Base-by-base conservation (phyloP, 2,888 invertebrate species). In the Spialia ferax region DNA sequence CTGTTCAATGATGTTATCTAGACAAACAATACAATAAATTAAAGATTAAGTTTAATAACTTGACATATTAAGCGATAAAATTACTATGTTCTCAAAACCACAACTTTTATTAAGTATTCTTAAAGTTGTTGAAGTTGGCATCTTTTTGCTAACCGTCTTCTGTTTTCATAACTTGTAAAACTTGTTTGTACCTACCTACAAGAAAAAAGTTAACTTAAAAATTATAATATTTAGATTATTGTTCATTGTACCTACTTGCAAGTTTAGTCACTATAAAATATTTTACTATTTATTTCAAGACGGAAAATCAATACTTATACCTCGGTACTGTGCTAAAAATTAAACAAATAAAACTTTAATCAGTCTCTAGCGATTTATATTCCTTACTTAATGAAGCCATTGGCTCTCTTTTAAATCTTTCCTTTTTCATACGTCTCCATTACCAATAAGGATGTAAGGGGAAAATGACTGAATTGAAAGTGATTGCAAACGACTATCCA, bases 401-500 rank as follows among this genome's bases (percentile, higher is more conserved):
- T 5, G 8, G 7, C 6, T 8, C n/a, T 38, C 13, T n/a, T 38
- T 5, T 4, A 38, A n/a, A n/a, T 10, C 4, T n/a, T n/a, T 38
- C 38, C 10, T 15, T n/a, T 59, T 26, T 59, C 18, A 15, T 42
- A 8, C 42, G 10, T n/a, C 13, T 11, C 13, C 42, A 26, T n/a
- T 45, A 15, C 13, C 13, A 11, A 32, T 63, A 56, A 56, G 26
- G 29, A 57, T 35, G 64, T 59, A 26, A 38, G n/a, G 15, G 4
- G 13, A 26, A 64, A 57, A 50, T 23, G 11, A 26, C 59, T 52
- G 55, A 55, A 61, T 61, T 35, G 48, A 60, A 54, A 61, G 54
- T 22, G 52, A 60, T 60, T 32, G 54, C 35, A 61, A 56, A 68
- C 69, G 22, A 18, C 59, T 59, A 69, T 61, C 54, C 52, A 59